Percentiles rank a stretch among this genome's conserved stretches.
Conservation (phyloP, 2,888 invertebrate species). For the Lasioglossum villosulum region DNA sequence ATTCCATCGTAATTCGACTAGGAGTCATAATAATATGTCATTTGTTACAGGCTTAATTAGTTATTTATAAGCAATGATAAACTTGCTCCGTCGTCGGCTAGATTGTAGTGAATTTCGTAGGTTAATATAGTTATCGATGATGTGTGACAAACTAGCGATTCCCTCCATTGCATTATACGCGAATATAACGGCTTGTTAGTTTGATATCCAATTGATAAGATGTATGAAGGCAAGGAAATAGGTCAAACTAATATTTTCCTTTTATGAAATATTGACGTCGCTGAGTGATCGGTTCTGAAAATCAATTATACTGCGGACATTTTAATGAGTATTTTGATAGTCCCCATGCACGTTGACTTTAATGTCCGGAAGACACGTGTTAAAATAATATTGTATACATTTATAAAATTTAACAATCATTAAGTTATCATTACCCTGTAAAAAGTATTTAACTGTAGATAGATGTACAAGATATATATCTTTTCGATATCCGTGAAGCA, state of each 20-base stretch:
- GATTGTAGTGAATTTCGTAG: neutral
- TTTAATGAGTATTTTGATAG: slow-evolving; percentile 55
- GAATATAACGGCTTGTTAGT: slow-evolving; percentile 37
- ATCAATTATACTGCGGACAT: slow-evolving; percentile 52
- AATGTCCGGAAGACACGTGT: slow-evolving; percentile 11
- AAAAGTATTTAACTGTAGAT: neutral
- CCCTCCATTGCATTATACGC: slow-evolving; percentile 35
- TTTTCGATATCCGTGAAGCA: neutral
- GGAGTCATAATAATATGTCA: neutral
- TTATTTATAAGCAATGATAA: slow-evolving; percentile 23
- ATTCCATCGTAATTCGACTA: neutral
- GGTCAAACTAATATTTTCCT: slow-evolving; percentile 55
- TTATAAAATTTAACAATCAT: neutral
- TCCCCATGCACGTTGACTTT: slow-evolving; percentile 28
- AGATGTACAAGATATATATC: too few species aligned
- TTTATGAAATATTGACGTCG: slow-evolving; percentile 59
- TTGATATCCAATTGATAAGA: slow-evolving; percentile 32
- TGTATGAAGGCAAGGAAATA: slow-evolving; percentile 43
- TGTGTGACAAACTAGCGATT: slow-evolving; percentile 30
- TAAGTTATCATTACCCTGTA: neutral
- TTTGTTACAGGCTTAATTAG: neutral
- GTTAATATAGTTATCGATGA: slow-evolving; percentile 40
- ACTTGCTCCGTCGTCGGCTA: neutral
- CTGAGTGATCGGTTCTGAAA: slow-evolving; percentile 40
- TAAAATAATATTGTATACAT: neutral